Base-by-base conservation (phyloP, 1,140 invertebrate species). In the Coenobita brevimanus region DNA sequence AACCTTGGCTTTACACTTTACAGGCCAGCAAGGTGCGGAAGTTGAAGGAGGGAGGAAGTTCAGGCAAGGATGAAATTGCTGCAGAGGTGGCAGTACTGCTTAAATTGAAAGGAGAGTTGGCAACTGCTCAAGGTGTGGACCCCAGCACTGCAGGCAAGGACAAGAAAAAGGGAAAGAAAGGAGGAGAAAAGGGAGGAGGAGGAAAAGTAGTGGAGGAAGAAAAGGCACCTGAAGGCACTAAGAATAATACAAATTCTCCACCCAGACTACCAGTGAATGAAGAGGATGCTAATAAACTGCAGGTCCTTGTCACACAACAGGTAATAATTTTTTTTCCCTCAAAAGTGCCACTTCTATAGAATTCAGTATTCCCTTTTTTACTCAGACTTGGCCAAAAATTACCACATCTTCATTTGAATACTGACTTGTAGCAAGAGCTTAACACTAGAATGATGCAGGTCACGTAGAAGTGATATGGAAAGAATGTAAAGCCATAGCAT, bases 11-110 rank as follows among this genome's bases (percentile, higher is more conserved):
- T 41, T 43, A 50, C 30, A 27, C 13, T 71, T 30, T n/a, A n/a
- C 50, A 82, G 86, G 78, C 64, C 17, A 57, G 17, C 41, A 82
- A 82, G 50, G 81, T 83, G 6, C 69, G 79, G 38, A 41, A 81
- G 21, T 8, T 83, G 62, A 84, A 84, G 33, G 54, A 46, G n/a
- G 30, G 38, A 46, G 62, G 83, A 21, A 64, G 57, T 80, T 69
- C 30, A 57, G 24, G 88, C 64, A 75, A 89, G 50, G 64, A 88
- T 33, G 80, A 60, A 17, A 57, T 89, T 15, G 57, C 75, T 2
- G 80, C 80, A 27, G 81, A 83, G 36, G 88, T 89, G 91, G 64
- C 80, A n/a, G 50, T 41, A 33, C 64, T 91, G 36, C 60, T 82
- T 15, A 84, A 86, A 24, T 36, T 89, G 21, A 91, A 91, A 43